Base-by-base conservation (phyloP, 2,888 invertebrate genomes). In the Lampropteryx suffumata region DNA sequence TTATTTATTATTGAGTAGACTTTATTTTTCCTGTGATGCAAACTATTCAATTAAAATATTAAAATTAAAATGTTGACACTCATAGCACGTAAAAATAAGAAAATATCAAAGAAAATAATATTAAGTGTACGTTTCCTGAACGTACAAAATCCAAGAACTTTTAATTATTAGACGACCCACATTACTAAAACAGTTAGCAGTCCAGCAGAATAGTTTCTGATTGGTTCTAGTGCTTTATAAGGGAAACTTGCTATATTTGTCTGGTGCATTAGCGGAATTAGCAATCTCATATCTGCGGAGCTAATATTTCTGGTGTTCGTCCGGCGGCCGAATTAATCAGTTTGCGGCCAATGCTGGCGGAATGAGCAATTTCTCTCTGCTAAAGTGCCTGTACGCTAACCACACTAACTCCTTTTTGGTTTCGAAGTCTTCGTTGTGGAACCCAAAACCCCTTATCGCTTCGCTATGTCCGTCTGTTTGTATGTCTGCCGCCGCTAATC, bases 251-350 rank as follows among this genome's bases (percentile, higher is more conserved):
- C 66, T 73, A 78, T 85, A 84, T 87, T 87, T 87, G 87, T 87
- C 78, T 80, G 68, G 74, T 84, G 89, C 89, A 89, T 89, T 89
- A 89, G 85, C 74, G 83, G 81, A 83, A 89, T 89, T 89, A 89
- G 83, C 80, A 88, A 87, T 89, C 86, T 86, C 87, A 82, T 82
- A 84, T 79, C 79, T 73, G 78, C 65, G 69, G 62, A 74, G 76
- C 82, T 86, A 82, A 87, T 88, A 84, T 84, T 84, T 85, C 84
- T 84, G 76, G 80, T 81, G 81, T 80, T 76, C 77, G 79, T 77
- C 73, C 73, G 73, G 66, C 68, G 74, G 72, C 71, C 72, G 79
- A 83, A 87, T 87, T 88, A 88, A 89, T 89, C 84, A 87, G 84
- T 78, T 80, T 76, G 65, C 73, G 68, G 65, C 73, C 73, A 67